These are phyloP conservation scores for Drosophila mojavensis DNA, from an alignment of 1,140 invertebrate species.

Conservation along the genomic window DNA sequence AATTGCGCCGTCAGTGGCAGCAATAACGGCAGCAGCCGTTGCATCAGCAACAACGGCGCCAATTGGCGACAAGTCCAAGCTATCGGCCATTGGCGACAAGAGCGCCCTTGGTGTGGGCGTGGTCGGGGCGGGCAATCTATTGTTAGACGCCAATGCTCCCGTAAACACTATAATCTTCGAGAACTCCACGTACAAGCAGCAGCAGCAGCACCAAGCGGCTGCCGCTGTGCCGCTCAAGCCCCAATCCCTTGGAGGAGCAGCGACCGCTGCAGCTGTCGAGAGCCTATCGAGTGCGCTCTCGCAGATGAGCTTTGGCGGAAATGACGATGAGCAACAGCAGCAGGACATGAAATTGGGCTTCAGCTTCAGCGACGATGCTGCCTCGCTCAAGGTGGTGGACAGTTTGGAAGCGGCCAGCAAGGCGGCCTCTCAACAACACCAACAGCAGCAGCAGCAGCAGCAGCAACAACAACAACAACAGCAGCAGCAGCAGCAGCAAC, in stretches of 20 bases:
- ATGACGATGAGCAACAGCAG: constrained; percentile 86
- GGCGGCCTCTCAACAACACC: constrained; percentile 55
- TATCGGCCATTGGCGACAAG: constrained; percentile 64
- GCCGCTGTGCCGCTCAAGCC: constrained; percentile 51
- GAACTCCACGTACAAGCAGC: constrained; percentile 94
- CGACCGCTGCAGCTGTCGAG: constrained; percentile 54
- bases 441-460: constrained; percentile 56
- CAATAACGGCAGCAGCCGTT: constrained; percentile 6
- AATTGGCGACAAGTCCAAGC: constrained; percentile 57
- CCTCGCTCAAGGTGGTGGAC: constrained; percentile 60
- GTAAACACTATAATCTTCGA: constrained; percentile 96
- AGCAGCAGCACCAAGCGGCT: constrained; percentile 85
- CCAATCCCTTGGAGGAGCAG: constrained; percentile 21
- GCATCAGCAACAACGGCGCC: constrained; percentile 25
- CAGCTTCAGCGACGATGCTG: constrained; percentile 85
- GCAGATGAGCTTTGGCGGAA: constrained; percentile 84
- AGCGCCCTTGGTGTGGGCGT: constrained; percentile 32
- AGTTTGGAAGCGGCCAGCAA: constrained; percentile 42
- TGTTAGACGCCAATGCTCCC: constrained; percentile 85
- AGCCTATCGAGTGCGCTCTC: constrained; percentile 84
- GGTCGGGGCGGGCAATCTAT: constrained; percentile 10
- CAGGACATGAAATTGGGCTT: constrained; percentile 96
- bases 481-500: constrained; percentile 55
- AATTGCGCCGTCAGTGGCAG: constrained; percentile 10
- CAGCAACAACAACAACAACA: constrained; percentile 53